Base-by-base conservation (phyloP, 2,888 invertebrate species). In the Ennomos fuscantarius region DNA sequence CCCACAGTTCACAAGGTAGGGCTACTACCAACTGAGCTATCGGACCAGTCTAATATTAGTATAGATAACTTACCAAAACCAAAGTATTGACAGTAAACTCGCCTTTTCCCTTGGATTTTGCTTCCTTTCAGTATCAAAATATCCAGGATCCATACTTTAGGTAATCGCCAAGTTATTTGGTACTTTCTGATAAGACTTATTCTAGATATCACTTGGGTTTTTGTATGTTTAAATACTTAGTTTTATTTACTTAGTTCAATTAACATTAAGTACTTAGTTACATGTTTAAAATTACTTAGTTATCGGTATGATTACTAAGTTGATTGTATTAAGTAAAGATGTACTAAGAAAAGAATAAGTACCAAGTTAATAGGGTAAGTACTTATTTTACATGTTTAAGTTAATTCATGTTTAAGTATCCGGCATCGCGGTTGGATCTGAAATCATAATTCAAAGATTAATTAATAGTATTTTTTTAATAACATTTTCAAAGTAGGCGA, bases 81-180 rank as follows among this genome's bases (percentile, higher is more conserved):
- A 45, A 70, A 94, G 82, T 65, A 94, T 92, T 5, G 96, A 95
- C 24, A 96, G 68, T 12, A 92, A 68, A 79, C 94, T 95, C 2
- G 95, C 94, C 6, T 74, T 93, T 72, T 94, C 93, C 62, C 94
- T 89, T 1, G 96, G 96, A 85, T 96, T 95, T 68, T 86, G 80
- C 73, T 93, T 82, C 70, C 93, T 82, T 60, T 87, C 87, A 8
- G 77, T 86, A 75, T 94, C 90, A 58, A 87, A 89, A 64, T 92
- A 92, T 0, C 92, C 93, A 0, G 92, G 92, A 76, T 93, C 93
- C 93, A 93, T 93, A 13, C 2, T 47, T 59, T 31, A 13, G 52
- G 11, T 33, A 35, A 24, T 43, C 47, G 50, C 53, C 50, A 45
- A 49, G 44, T 42, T 39, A n/a, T 37, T 59, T 59, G 52, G 52